These are phyloP conservation scores for Nomada flava DNA, from an alignment of 2,888 invertebrate species.

Conservation along the genomic window DNA sequence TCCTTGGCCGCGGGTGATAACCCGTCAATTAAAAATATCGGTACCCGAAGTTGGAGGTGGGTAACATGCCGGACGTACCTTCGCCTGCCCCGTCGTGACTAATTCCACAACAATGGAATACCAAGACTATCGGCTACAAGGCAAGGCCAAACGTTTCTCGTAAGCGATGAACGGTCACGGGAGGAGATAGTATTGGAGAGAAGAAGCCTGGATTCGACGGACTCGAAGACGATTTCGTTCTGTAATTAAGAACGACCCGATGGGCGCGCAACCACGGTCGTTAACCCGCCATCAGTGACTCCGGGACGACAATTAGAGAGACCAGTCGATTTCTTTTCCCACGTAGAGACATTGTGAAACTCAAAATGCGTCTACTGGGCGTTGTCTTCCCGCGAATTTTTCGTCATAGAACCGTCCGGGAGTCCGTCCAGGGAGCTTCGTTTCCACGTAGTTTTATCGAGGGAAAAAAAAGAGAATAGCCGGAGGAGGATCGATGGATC, in stretches of 20 bases:
- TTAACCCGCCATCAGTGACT: conserved; percentile 49
- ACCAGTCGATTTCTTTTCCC: conserved; percentile 58
- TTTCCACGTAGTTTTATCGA: not conserved
- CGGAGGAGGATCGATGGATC: not conserved
- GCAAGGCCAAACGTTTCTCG: conserved; percentile 45
- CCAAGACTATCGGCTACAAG: conserved; percentile 51
- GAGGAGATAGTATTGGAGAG: conserved; percentile 27
- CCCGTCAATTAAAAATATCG: conserved; percentile 39
- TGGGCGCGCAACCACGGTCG: conserved; percentile 45
- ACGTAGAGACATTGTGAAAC: conserved; percentile 56
- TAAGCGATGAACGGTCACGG: not conserved
- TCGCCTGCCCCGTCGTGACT: conserved; percentile 52
- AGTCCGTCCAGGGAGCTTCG: not conserved
- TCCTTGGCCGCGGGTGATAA: conserved; percentile 25
- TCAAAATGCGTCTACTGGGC: conserved; percentile 54
- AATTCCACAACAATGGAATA: conserved; percentile 67
- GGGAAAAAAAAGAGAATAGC: not conserved
- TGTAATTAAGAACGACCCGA: conserved; percentile 55
- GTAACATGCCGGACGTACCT: conserved; percentile 44
- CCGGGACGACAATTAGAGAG: conserved; percentile 51
- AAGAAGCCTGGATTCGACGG: conserved; percentile 23
- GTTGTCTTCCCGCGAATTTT: conserved; percentile 37
- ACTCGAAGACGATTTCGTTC: conserved; percentile 42
- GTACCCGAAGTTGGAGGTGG: conserved; percentile 46
- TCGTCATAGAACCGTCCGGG: not conserved